Evolutionary conservation across 2,888 invertebrate genomes (phyloP).

Genomic region (Megaustenia siamemsis): DNA sequence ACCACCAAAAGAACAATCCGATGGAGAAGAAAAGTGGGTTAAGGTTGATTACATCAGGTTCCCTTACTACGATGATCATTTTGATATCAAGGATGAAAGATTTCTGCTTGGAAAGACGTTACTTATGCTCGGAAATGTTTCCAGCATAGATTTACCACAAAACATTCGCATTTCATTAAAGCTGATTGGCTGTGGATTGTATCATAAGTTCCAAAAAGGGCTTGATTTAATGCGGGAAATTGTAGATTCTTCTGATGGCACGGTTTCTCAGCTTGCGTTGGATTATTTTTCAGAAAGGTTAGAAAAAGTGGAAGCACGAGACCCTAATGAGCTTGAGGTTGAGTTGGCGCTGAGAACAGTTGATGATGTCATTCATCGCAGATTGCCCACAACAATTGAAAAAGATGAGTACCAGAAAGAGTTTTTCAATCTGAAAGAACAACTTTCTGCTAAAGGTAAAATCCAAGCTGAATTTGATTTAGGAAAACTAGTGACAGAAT

Average conservation of each 20-base stretch:
- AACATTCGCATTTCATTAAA: slow-evolving; percentile 73
- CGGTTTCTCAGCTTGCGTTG: slow-evolving; percentile 63
- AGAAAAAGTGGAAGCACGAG: slow-evolving; percentile 63
- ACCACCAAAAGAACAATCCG: slow-evolving; percentile 53
- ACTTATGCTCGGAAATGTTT: slow-evolving; percentile 67
- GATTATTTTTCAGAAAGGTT: slow-evolving; percentile 61
- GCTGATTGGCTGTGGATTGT: slow-evolving; percentile 85
- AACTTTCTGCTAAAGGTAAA: slow-evolving; percentile 37
- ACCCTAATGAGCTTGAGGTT: slow-evolving; percentile 65
- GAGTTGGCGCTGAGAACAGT: slow-evolving; percentile 69
- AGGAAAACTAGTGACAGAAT: slow-evolving; percentile 54
- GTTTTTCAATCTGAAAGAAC: slow-evolving; percentile 43
- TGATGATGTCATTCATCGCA: slow-evolving; percentile 67
- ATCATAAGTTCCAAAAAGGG: slow-evolving; percentile 85
- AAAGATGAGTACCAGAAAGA: slow-evolving; percentile 67
- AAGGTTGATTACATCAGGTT: slow-evolving; percentile 90
- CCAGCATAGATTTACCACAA: slow-evolving; percentile 20
- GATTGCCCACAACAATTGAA: slow-evolving; percentile 67
- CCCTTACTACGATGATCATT: slow-evolving; percentile 92
- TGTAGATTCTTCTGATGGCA: slow-evolving; percentile 28
- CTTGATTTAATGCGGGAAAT: slow-evolving; percentile 66
- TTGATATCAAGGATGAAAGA: slow-evolving; percentile 88
- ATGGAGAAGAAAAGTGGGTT: slow-evolving; percentile 79
- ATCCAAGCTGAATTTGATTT: slow-evolving; percentile 44
- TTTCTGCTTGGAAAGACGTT: slow-evolving; percentile 91